Evolutionary conservation across 2,888 invertebrate genomes (phyloP).

Genomic region (Tortricodes alternella): DNA sequence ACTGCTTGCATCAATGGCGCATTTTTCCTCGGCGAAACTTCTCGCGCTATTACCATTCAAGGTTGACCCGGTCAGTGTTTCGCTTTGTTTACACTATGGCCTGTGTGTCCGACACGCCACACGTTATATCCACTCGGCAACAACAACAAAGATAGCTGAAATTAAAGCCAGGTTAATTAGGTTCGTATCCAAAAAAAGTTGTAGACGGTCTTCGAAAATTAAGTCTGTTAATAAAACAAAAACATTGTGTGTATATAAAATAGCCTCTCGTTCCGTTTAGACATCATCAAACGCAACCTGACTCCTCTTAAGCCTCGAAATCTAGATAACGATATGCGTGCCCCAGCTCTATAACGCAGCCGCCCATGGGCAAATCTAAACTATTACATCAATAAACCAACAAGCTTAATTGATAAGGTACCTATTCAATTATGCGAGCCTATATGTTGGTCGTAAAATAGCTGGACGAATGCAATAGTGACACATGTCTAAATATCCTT

Average conservation of each 20-base stretch:
- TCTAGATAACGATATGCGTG: constrained; percentile 62
- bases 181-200: not conserved
- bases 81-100: constrained; percentile 73
- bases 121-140: constrained; percentile 22
- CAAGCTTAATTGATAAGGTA: constrained; percentile 53
- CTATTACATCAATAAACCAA: constrained; percentile 59
- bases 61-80: constrained; percentile 79
- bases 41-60: constrained; percentile 78
- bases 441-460: too few relatives aligned
- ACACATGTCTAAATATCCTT: too few relatives aligned
- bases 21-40: constrained; percentile 79
- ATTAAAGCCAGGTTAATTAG: not conserved
- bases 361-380: constrained; percentile 50
- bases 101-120: constrained; percentile 44
- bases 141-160: not conserved
- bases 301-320: constrained; percentile 47
- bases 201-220: constrained; percentile 13
- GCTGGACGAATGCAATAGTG: too few relatives aligned
- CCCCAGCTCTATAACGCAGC: constrained; percentile 50
- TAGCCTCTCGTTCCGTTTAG: constrained; percentile 36
- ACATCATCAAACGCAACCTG: constrained; percentile 51
- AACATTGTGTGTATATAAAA: too few relatives aligned
- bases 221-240: constrained; percentile 38
- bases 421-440: not conserved
- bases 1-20: constrained; percentile 79